Base-by-base conservation (phyloP, 1,140 invertebrate species). In the Ooceraea biroi region DNA sequence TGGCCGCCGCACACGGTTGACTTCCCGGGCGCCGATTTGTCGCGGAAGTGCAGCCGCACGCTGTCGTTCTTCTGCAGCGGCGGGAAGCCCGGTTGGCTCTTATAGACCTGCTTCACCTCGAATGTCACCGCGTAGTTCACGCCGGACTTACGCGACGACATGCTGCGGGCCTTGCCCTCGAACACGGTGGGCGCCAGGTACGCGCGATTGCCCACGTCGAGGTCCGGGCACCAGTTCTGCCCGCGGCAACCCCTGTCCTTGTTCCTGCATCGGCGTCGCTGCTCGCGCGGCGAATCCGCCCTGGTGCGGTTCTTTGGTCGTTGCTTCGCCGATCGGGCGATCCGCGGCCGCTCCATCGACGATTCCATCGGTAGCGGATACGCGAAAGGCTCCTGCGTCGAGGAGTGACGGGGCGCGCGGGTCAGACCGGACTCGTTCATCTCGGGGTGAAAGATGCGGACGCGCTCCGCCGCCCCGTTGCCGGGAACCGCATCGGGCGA, bases 71-170 rank as follows among this genome's bases (percentile, higher is more conserved):
- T 93, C 77, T 93, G 91, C 30, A 95, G 92, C 73, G 95, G 92
- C 80, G 93, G 93, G 65, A 95, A 94, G 19, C 95, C 94, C 58
- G 93, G 89, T 85, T 95, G 95, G 88, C 95, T 95, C 90, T 96
- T 96, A 90, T 95, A 95, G 68, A 96, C 95, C 46, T 95, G 94
- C 85, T 95, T 95, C 65, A 96, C 96, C 89, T 96, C 95, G 92
- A 96, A 96, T 17, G 96, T 96, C 78, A 96, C 96, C 60, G 95
- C 95, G 92, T 96, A 96, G 88, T 95, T 95, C 19, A 94, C 94
- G 60, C 93, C 94, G 44, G 94, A 92, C 44, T 95, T 95, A 25
- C 95, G 91, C 36, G 95, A 94, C 66, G 95, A 95, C 94, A 95
- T 95, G 46, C 96, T 96, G 19, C 95, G 95, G 22, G 95, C 96